Evolutionary conservation across 2,888 invertebrate genomes (phyloP).

Genomic region (Adelognathus sp.): DNA sequence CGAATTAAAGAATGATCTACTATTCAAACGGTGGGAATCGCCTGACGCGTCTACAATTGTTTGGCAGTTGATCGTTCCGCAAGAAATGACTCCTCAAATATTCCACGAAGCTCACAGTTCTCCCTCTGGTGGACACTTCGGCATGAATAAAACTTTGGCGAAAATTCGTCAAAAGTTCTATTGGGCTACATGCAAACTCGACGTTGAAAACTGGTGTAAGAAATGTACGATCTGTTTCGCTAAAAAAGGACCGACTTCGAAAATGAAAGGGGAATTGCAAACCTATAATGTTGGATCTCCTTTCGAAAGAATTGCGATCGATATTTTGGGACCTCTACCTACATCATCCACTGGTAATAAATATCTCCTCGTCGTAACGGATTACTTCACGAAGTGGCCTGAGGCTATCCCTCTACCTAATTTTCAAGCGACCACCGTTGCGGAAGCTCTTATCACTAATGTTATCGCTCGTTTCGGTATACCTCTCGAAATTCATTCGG

Average conservation of each 20-base stretch:
- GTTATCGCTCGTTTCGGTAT: constrained; percentile 63
- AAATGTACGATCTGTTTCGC: constrained; percentile 60
- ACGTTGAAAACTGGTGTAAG: constrained; percentile 64
- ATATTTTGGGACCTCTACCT: constrained; percentile 63
- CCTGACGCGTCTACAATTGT: constrained; percentile 6
- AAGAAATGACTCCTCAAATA: constrained; percentile 43
- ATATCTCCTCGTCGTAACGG: constrained; percentile 63
- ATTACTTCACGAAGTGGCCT: constrained; percentile 67
- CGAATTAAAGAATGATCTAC: constrained; percentile 36
- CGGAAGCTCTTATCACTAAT: constrained; percentile 61
- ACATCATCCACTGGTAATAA: constrained; percentile 59
- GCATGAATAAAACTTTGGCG: constrained; percentile 64
- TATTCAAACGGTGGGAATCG: constrained; percentile 54
- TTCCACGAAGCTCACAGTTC: constrained; percentile 61
- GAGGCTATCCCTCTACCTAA: constrained; percentile 70
- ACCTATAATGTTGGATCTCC: constrained; percentile 59
- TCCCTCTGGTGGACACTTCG: constrained; percentile 66
- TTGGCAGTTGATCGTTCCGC: constrained; percentile 45
- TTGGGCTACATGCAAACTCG: constrained; percentile 50
- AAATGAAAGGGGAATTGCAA: constrained; percentile 54
- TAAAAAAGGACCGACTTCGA: constrained; percentile 56
- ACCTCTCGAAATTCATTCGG: constrained; percentile 50
- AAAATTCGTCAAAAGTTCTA: constrained; percentile 65
- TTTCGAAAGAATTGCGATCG: constrained; percentile 60
- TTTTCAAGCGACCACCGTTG: constrained; percentile 69